Conservation (phyloP, 2,888 invertebrate genomes). For the Torymus tubicola region DNA sequence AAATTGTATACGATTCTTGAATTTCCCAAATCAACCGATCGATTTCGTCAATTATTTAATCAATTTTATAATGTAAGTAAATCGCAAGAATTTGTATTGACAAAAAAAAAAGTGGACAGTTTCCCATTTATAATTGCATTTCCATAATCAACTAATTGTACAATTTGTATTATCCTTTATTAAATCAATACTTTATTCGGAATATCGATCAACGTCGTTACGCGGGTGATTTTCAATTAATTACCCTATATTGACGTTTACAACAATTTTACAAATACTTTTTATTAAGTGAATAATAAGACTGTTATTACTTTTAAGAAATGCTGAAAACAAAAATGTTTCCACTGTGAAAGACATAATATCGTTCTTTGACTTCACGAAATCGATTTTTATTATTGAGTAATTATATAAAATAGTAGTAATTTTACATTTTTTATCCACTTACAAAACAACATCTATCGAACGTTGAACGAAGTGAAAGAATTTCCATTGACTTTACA, state of each 20-base stretch:
- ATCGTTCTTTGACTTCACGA: too few species aligned
- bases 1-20: constrained; percentile 8
- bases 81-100: not conserved
- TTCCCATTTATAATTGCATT: too few species aligned
- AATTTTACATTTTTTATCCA: constrained; percentile 3
- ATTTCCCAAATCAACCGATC: too few species aligned
- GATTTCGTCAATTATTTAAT: constrained; percentile 1
- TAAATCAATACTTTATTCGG: too few species aligned
- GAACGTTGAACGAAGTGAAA: constrained; percentile 17
- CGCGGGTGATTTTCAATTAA: too few species aligned
- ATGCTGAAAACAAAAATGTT: not conserved
- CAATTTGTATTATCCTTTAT: not conserved
- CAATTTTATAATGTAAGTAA: not conserved
- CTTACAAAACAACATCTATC: not conserved
- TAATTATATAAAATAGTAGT: not conserved
- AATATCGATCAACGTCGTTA: too few species aligned
- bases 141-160: too few species aligned
- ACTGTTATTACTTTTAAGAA: constrained; percentile 29
- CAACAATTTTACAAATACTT: not conserved
- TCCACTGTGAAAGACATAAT: not conserved
- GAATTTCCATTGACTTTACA: constrained; percentile 4
- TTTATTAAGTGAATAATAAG: constrained; percentile 32
- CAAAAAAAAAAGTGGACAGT: too few species aligned
- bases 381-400: too few species aligned
- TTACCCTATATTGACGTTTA: too few species aligned